Base-by-base conservation (phyloP, 2,888 invertebrate genomes). In the Ariolimax columbianus region DNA sequence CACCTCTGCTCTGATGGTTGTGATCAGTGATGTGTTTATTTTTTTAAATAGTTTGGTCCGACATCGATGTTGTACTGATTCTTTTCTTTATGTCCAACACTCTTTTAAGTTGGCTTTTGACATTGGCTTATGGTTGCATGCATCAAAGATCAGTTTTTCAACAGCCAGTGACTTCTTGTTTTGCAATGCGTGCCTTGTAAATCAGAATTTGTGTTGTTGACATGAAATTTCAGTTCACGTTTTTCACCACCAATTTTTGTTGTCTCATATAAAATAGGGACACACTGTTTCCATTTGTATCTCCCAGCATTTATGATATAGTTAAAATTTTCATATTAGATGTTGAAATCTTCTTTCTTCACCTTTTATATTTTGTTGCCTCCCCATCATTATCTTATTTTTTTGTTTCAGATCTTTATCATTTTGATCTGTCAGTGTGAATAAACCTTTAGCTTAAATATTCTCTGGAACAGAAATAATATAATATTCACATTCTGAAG, bases 21-120 rank as follows among this genome's bases (percentile, higher is more conserved):
- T 83, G 63, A 73, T 86, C 73, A 70, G 72, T 72, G 33, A 59
- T 82, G 30, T 77, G 40, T 23, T 51, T 33, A 51, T 33, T 72
- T 75, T 47, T 51, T 51, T 7, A 47, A n/a, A n/a, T 33, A 40
- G 47, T 75, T 75, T 75, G 47, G 75, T 51, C 17, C 26, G 19
- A 38, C 40, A 9, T 75, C 2, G 75, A 73, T 73, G 73, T 73
- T 73, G 73, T 73, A 30, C 43, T 43, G 73, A 30, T 17, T 73
- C 43, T 43, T n/a, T n/a, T 73, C n/a, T 43, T 47, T 14, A 73
- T 43, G 30, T 73, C n/a, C 11, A 33, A 33, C 33, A 66, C 66
- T 43, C 43, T 73, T 73, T 26, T n/a, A 3, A 43, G 11, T 43
- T 43, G n/a, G 73, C 43, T 43, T 73, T 43, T 6, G 38, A 9